phyloP scores from a whole-genome alignment of 1,140 invertebrate genomes.

The Tribolium madens region DNA sequence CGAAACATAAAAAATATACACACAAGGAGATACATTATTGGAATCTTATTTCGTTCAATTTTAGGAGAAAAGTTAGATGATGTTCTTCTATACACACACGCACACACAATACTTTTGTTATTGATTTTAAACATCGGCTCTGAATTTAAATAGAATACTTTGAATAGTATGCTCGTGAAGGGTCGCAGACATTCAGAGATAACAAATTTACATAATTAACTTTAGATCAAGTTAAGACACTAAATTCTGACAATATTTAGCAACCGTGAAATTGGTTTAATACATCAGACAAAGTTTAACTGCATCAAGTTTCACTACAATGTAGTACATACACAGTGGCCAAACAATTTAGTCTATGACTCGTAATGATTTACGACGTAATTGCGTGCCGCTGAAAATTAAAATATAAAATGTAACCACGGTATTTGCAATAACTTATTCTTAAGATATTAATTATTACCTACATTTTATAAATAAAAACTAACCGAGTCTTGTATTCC shows the following conservation, averaged over 20 bases:
- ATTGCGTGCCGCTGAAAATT: slow-evolving; percentile 13
- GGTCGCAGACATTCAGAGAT: slow-evolving; percentile 31
- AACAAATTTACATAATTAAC: slow-evolving; percentile 38
- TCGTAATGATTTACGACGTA: neutral
- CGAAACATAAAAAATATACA: slow-evolving; percentile 7
- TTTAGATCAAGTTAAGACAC: slow-evolving; percentile 37
- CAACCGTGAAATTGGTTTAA: slow-evolving; percentile 31
- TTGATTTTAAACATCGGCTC: slow-evolving; percentile 35
- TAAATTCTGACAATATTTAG: slow-evolving; percentile 38
- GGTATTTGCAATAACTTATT: slow-evolving; percentile 17
- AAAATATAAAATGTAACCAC: slow-evolving; percentile 4
- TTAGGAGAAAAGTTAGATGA: slow-evolving; percentile 25
- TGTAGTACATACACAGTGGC: neutral
- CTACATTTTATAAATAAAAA: too few species aligned
- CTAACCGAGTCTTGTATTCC: slow-evolving; percentile 2
- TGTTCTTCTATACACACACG: slow-evolving; percentile 19
- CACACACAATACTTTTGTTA: slow-evolving; percentile 35
- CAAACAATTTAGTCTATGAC: neutral
- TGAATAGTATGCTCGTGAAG: slow-evolving; percentile 28
- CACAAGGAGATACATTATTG: slow-evolving; percentile 9
- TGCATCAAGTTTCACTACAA: neutral
- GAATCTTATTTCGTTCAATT: slow-evolving; percentile 37
- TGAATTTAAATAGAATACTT: slow-evolving; percentile 37
- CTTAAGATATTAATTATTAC: slow-evolving; percentile 16
- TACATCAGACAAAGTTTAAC: neutral